phyloP scores from a whole-genome alignment of 2,888 invertebrate species.

The Andrena fulva region DNA sequence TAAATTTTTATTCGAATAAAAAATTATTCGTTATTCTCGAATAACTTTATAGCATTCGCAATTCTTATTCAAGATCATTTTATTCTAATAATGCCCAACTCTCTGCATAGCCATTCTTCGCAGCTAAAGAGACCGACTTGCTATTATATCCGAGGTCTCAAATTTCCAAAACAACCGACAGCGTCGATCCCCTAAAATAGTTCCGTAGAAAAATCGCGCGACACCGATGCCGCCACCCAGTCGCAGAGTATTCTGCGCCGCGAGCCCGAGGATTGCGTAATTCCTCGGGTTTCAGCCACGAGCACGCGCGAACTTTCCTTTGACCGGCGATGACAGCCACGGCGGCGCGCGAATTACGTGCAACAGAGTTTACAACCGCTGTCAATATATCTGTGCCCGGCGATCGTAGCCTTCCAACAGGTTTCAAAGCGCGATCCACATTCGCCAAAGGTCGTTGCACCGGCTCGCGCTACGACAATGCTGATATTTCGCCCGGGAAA shows the following conservation, averaged over 20 bases:
- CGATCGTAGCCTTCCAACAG: constrained; percentile 63
- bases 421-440: constrained; percentile 63
- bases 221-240: neutral
- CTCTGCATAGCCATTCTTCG: neutral
- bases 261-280: neutral
- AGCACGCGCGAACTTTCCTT: neutral
- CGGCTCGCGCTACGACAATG: constrained; percentile 60
- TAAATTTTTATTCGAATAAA: too few species aligned
- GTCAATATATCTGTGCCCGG: constrained; percentile 50
- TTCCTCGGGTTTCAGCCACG: neutral
- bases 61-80: too few species aligned
- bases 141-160: constrained; percentile 14
- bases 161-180: constrained; percentile 17
- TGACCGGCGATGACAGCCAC: constrained; percentile 25
- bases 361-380: constrained; percentile 50
- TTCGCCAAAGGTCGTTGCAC: constrained; percentile 61
- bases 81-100: neutral
- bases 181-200: constrained; percentile 41
- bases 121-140: neutral
- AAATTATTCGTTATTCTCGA: too few species aligned
- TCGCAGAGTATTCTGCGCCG: neutral
- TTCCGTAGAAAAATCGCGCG: neutral
- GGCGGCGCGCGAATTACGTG: constrained; percentile 41
- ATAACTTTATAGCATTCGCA: neutral
- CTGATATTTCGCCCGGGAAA: constrained; percentile 45